Base-by-base conservation (phyloP, 2,888 invertebrate genomes). In the Caenorhabditis panamensis region DNA sequence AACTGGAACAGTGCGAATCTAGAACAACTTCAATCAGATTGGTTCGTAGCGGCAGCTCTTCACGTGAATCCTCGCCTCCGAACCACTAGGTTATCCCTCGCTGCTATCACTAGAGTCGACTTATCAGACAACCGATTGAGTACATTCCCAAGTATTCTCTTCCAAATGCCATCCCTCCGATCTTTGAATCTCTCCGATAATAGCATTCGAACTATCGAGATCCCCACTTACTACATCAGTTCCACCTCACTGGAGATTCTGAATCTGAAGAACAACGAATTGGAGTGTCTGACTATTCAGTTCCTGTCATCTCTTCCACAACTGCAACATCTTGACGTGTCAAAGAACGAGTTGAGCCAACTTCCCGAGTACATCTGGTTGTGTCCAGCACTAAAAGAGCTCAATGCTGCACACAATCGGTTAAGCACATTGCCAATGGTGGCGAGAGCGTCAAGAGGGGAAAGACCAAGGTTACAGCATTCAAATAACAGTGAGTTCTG, bases 61-160 rank as follows among this genome's bases (percentile, higher is more conserved):
- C 94, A 95, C 77, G 94, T 96, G 24, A 98, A 97, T 92, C 94
- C 94, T 1, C 94, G 94, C 88, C 92, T 97, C 28, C 94, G 94
- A 24, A 86, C 88, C 9, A 82, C 85, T 0, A 58, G 82, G 44
- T 73, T 88, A 51, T 94, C 95, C 0, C 92, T 96, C n/a, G 95
- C 94, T 89, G 96, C 97, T 0, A 94, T 99, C 76, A 99, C 98
- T 0, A 93, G 97, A 47, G 92, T 98, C 28, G 98, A 99, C 91
- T 93, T 98, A 51, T 96, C 97, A 8, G 94, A 95, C 91, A 99
- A 98, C 92, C 94, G 94, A 76, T 93, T 99, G 62, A 93, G 94
- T 0, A 93, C 93, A 28, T 91, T 98, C 86, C 98, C 98, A 0
- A 92, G 94, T 0, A 94, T 94, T 72, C 93, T 98, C 59, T 96